Conservation (phyloP, 2,888 invertebrate genomes). For the Agrotis ipsilon region DNA sequence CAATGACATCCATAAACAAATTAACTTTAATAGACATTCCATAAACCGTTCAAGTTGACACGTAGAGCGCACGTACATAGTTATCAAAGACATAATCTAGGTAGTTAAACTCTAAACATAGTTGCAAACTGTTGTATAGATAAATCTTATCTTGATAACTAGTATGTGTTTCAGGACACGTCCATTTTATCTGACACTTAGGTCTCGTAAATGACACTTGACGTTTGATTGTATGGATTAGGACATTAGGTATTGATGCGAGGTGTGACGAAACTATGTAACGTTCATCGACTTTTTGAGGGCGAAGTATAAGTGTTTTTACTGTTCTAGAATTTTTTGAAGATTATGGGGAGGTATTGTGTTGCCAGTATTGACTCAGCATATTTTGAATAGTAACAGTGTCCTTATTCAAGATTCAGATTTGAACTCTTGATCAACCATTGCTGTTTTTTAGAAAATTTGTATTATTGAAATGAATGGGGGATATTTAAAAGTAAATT, state of each 20-base stretch:
- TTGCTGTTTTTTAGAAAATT: no score
- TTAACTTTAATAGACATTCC: neutral
- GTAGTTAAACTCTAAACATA: conserved; percentile 33
- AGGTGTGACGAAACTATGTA: neutral
- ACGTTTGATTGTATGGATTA: conserved; percentile 34
- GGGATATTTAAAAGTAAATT: no score
- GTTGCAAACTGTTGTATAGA: conserved; percentile 40
- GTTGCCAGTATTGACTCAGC: neutral
- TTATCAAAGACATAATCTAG: conserved; percentile 15
- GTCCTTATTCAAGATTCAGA: no score
- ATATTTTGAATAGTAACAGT: neutral
- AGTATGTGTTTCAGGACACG: conserved; percentile 55
- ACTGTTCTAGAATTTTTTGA: neutral
- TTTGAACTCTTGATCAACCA: no score
- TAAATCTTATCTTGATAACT: conserved; percentile 54
- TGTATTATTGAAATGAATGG: no score
- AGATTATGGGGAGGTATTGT: neutral
- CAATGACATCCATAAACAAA: conserved; percentile 2
- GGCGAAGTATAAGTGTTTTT: neutral
- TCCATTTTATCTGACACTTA: conserved; percentile 63
- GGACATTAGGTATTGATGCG: neutral
- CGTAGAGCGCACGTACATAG: conserved; percentile 8
- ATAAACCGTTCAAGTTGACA: conserved; percentile 3
- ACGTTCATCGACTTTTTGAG: neutral
- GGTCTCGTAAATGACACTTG: conserved; percentile 34